These are phyloP conservation scores for Malurus splendens DNA, from an alignment of 2,797 vertebrate genomes.

Conservation along the genomic window DNA sequence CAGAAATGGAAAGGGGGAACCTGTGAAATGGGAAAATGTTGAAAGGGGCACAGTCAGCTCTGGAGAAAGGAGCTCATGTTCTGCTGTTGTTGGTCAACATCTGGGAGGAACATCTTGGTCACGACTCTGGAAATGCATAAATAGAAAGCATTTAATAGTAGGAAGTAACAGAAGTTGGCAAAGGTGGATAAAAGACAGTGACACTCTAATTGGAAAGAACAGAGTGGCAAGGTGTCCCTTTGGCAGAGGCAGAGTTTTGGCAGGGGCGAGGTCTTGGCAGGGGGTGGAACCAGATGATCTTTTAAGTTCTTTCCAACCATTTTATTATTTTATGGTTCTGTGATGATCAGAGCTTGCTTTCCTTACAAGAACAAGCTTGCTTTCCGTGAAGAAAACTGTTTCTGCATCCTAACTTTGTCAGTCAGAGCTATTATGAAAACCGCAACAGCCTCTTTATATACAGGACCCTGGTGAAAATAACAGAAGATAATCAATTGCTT, in stretches of 20 bases:
- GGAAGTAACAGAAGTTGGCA: not conserved
- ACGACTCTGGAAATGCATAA: not conserved
- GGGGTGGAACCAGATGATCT: rapidly evolving
- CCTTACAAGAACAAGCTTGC: not conserved
- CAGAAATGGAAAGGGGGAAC: not conserved
- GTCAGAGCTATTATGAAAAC: not conserved
- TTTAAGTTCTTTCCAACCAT: not conserved
- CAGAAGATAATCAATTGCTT: not conserved
- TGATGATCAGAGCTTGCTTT: not conserved
- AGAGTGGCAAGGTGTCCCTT: rapidly evolving
- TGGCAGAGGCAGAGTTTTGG: not conserved
- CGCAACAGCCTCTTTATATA: not conserved
- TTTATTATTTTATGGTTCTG: not conserved
- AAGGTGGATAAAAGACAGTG: not conserved
- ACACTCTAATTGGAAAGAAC: not conserved
- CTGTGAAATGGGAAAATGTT: not conserved
- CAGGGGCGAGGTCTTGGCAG: not conserved
- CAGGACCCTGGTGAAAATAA: rapidly evolving
- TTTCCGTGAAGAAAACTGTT: not conserved
- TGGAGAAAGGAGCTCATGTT: not conserved
- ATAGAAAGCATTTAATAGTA: not conserved
- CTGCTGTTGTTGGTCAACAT: not conserved
- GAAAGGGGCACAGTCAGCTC: not conserved
- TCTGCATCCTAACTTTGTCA: not conserved
- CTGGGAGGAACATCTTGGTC: not conserved